These are phyloP conservation scores for Nyctereutes procyonoides DNA, from an alignment of 2,113 vertebrate genomes.

Conservation along the genomic window DNA sequence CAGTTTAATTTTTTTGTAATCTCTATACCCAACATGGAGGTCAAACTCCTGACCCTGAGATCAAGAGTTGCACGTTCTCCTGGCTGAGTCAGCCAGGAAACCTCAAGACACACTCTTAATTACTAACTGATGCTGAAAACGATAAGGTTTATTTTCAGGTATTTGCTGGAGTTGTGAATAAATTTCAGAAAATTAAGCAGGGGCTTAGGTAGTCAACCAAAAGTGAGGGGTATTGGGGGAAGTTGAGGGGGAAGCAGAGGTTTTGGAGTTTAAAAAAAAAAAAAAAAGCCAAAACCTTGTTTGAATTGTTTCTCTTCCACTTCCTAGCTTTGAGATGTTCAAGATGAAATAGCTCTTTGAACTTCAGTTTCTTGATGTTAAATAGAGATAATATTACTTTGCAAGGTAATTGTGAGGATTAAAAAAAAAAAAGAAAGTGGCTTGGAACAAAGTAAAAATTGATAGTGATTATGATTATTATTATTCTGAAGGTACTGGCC, in stretches of 20 bases:
- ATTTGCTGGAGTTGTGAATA: not conserved
- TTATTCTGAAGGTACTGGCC: not conserved
- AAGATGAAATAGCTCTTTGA: not conserved
- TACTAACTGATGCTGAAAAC: not conserved
- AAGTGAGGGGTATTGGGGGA: not conserved
- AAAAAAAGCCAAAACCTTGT: not conserved
- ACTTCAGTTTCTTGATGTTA: slow-evolving; percentile 26
- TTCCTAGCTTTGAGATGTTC: not conserved
- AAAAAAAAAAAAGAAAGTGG: slow-evolving; percentile 26
- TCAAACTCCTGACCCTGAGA: not conserved
- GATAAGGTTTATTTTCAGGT: slow-evolving; percentile 27
- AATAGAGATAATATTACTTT: not conserved
- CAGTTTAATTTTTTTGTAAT: not conserved
- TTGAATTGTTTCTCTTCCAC: not conserved
- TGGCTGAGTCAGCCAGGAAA: not conserved
- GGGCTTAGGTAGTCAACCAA: not conserved
- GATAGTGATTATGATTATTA: not conserved
- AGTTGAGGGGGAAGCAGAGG: not conserved
- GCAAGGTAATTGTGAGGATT: slow-evolving; percentile 26
- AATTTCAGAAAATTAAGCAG: slow-evolving; percentile 24
- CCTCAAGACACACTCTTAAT: not conserved
- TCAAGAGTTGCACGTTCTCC: not conserved
- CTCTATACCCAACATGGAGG: not conserved
- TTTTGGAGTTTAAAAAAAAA: not conserved
- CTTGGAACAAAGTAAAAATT: not conserved